Percentiles rank a stretch among this genome's conserved stretches.
phyloP scores from a whole-genome alignment of 2,797 vertebrate species.

The Ficedula albicollis region DNA sequence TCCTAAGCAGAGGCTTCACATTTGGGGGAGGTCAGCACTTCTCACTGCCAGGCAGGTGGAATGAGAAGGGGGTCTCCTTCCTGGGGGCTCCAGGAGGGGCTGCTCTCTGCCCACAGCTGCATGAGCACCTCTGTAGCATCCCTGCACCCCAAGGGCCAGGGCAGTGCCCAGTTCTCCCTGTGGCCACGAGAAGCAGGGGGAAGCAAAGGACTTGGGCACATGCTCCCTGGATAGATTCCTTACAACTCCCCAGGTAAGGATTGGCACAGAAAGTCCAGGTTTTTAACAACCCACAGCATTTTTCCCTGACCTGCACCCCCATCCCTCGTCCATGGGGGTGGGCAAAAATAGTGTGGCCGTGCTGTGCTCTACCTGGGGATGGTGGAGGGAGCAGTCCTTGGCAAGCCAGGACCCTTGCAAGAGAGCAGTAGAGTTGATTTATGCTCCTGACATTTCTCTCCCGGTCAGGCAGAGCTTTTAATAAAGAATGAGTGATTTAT shows the following conservation, averaged over 20 bases:
- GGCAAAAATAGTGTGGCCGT: accelerated
- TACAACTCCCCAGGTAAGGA: accelerated
- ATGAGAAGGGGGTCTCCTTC: background rate
- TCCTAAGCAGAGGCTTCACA: background rate
- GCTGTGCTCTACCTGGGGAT: background rate
- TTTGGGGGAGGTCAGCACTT: background rate
- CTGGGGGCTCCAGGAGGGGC: background rate
- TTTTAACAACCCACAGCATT: background rate
- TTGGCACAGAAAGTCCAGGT: background rate
- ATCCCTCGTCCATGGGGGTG: accelerated
- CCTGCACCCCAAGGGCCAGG: background rate
- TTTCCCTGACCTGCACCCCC: background rate
- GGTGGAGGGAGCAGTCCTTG: background rate
- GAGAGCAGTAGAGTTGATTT: slow-evolving; percentile 9
- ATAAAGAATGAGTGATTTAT: slow-evolving; percentile 69
- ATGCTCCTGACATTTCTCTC: slow-evolving; percentile 52
- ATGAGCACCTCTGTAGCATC: background rate
- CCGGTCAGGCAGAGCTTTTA: slow-evolving; percentile 49
- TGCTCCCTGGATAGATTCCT: background rate
- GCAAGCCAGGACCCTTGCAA: background rate
- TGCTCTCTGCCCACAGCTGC: background rate
- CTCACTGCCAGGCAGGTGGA: background rate
- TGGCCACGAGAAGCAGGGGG: background rate
- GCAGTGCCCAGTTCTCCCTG: background rate
- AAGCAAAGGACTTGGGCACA: background rate